A percentile compares a stretch with the other conserved stretches of the same genome.
These are phyloP conservation scores for Acipenser oxyrinchus DNA, from an alignment of 2,797 vertebrate species.

Conservation along the genomic window DNA sequence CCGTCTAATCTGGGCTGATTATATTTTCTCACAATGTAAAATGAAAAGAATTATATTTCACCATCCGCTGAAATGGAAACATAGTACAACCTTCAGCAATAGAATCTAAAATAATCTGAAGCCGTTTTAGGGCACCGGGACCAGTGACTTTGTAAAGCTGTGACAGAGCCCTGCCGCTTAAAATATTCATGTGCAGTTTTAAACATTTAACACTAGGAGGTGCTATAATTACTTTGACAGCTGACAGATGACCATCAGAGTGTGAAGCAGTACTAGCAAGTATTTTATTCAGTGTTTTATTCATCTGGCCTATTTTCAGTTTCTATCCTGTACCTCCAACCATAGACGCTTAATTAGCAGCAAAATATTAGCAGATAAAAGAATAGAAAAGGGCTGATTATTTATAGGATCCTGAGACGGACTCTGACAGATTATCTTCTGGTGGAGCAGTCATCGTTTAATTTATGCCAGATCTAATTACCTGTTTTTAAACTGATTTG, in stretches of 20 bases:
- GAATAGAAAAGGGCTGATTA: too few species aligned
- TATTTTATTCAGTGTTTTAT: too few species aligned
- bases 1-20: conserved; percentile 35
- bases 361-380: too few species aligned
- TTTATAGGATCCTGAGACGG: too few species aligned
- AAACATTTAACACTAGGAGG: conserved; percentile 52
- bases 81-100: conserved; percentile 54
- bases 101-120: conserved; percentile 41
- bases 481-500: conserved; percentile 38
- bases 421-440: too few species aligned
- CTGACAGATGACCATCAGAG: conserved; percentile 51
- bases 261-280: conserved; percentile 11
- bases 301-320: too few species aligned
- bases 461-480: conserved; percentile 15
- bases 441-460: conserved; percentile 11
- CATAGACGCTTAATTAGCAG: too few species aligned
- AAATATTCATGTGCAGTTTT: conserved; percentile 48
- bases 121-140: conserved; percentile 30
- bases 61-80: conserved; percentile 42
- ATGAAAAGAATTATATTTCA: conserved; percentile 40
- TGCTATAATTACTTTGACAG: conserved; percentile 61
- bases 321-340: too few species aligned
- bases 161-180: conserved; percentile 34
- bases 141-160: conserved; percentile 40
- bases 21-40: conserved; percentile 58